Evolutionary conservation across 2,113 vertebrate genomes (phyloP).

Genomic region (Indri indri): DNA sequence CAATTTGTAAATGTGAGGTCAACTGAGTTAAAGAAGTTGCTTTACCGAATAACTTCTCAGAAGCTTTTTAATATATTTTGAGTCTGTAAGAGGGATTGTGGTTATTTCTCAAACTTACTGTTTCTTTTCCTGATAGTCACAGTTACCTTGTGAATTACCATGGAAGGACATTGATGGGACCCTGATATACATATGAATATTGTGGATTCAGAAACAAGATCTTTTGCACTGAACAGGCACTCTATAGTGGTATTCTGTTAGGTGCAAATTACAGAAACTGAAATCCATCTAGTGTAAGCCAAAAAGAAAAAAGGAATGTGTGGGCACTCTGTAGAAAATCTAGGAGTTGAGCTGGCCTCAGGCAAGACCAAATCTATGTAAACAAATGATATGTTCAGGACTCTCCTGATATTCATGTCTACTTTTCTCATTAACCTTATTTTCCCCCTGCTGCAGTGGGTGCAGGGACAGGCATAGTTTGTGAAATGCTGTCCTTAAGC

Average conservation of each 20-base stretch:
- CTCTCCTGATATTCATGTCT: not conserved
- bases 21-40: not conserved
- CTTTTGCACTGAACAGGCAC: not conserved
- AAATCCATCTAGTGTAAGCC: not conserved
- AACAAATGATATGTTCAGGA: not conserved
- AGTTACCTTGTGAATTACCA: not conserved
- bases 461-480: not conserved
- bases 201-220: not conserved
- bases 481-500: not conserved
- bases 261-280: not conserved
- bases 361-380: not conserved
- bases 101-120: not conserved
- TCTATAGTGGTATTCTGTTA: not conserved
- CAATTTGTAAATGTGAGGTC: not conserved
- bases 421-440: not conserved
- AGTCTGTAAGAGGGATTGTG: not conserved
- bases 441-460: not conserved
- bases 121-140: not conserved
- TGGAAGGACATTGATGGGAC: not conserved
- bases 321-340: not conserved
- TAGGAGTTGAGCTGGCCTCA: not conserved
- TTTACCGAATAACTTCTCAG: not conserved
- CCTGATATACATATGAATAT: not conserved
- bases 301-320: not conserved
- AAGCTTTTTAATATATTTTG: not conserved